Evolutionary conservation across 2,797 vertebrate species (phyloP).

Genomic region (Merluccius polli): DNA sequence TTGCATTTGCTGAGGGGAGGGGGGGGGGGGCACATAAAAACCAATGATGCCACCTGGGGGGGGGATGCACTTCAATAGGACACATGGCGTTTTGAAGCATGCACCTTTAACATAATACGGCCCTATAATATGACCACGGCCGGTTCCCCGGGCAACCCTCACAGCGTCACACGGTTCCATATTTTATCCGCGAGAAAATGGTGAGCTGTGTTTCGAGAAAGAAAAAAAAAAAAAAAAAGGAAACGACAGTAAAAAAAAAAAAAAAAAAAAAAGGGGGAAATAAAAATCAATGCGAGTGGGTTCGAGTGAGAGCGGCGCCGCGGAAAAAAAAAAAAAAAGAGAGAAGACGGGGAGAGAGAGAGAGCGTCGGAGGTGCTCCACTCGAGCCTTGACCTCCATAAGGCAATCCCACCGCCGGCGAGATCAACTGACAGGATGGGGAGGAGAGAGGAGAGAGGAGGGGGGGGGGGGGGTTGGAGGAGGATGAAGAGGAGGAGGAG

Average conservation of each 20-base stretch:
- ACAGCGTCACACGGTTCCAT: too few species aligned
- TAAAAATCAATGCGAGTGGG: constrained; percentile 47
- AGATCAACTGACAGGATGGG: constrained; percentile 57
- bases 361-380: constrained; percentile 32
- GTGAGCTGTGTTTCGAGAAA: constrained; percentile 12
- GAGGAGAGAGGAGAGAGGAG: constrained; percentile 17
- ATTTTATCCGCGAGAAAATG: too few species aligned
- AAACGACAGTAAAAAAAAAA: constrained; percentile 15
- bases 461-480: too few species aligned
- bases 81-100: constrained; percentile 31
- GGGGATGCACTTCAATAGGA: not conserved
- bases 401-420: constrained; percentile 24
- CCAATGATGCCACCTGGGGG: constrained; percentile 37
- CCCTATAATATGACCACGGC: too few species aligned
- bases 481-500: constrained; percentile 41
- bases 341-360: too few species aligned
- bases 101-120: too few species aligned
- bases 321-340: constrained; percentile 48
- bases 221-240: constrained; percentile 21
- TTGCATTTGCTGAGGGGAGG: constrained; percentile 61
- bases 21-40: constrained; percentile 42
- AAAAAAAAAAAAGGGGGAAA: constrained; percentile 32
- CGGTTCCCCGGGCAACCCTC: too few species aligned
- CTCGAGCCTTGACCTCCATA: constrained; percentile 53
- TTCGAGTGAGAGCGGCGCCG: constrained; percentile 36